Evolutionary conservation across 2,888 invertebrate genomes (phyloP).

Genomic region (Embidobia sp.): DNA sequence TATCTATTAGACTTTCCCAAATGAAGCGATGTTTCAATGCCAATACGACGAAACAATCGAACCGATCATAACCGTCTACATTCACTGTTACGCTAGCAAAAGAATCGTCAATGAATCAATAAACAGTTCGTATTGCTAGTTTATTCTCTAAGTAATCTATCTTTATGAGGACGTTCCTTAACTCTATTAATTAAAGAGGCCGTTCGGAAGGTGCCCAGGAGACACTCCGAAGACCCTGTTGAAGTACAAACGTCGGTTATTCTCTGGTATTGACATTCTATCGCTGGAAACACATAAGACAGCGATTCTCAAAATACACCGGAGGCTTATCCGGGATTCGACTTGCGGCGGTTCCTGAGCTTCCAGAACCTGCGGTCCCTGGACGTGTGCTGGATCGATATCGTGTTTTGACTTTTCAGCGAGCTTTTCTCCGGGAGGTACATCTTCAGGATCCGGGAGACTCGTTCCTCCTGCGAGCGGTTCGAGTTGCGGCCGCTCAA

Average conservation of each 20-base stretch:
- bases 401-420: constrained; percentile 75
- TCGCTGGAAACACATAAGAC: constrained; percentile 41
- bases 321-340: constrained; percentile 73
- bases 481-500: constrained; percentile 74
- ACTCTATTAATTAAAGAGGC: constrained; percentile 28
- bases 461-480: constrained; percentile 75
- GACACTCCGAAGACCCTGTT: constrained; percentile 2
- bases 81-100: constrained; percentile 18
- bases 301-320: constrained; percentile 25
- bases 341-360: constrained; percentile 76
- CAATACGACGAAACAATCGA: too few species aligned
- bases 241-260: constrained; percentile 35
- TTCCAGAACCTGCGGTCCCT: constrained; percentile 80
- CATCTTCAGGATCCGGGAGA: constrained; percentile 74
- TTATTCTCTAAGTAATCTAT: constrained; percentile 31
- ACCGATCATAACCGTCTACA: too few species aligned
- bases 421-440: constrained; percentile 75
- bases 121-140: constrained; percentile 21
- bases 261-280: constrained; percentile 33
- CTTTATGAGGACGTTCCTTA: constrained; percentile 33
- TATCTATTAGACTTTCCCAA: too few species aligned
- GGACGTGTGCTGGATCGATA: constrained; percentile 78
- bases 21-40: neutral
- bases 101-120: constrained; percentile 17
- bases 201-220: constrained; percentile 2